Conservation (phyloP, 2,888 invertebrate species). For the Epinotia brunnichana region DNA sequence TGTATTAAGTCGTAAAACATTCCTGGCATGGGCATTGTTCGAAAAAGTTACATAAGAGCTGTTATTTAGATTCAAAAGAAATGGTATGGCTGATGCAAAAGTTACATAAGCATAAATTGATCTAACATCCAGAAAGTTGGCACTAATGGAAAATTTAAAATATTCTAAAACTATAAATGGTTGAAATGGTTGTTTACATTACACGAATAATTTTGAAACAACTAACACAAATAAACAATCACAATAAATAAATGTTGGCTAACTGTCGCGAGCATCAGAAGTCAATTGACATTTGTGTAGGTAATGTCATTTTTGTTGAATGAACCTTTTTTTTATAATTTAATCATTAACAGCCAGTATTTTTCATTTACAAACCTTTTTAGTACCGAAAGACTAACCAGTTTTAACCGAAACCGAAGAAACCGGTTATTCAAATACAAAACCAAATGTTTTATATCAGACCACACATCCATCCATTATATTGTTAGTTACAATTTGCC, state of each 20-base stretch:
- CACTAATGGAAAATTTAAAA: not conserved
- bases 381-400: too few relatives aligned
- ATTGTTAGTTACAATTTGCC: too few relatives aligned
- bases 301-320: not conserved
- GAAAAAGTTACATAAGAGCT: not conserved
- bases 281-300: slow-evolving; percentile 4
- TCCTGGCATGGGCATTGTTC: slow-evolving; percentile 19
- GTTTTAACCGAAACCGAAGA: too few relatives aligned
- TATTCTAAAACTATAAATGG: not conserved
- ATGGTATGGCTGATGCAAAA: not conserved
- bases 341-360: not conserved
- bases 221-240: slow-evolving; percentile 50
- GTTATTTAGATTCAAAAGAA: not conserved
- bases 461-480: too few relatives aligned
- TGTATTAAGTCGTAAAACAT: slow-evolving; percentile 14
- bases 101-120: not conserved
- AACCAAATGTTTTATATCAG: too few relatives aligned
- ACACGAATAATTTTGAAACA: slow-evolving; percentile 51
- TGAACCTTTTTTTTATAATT: not conserved
- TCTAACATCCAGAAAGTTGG: too few relatives aligned
- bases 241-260: slow-evolving; percentile 48
- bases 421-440: too few relatives aligned
- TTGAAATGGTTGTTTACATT: slow-evolving; percentile 26
- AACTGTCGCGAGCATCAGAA: not conserved
- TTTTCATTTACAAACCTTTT: too few relatives aligned